Percentiles rank a stretch among this genome's conserved stretches.
phyloP scores from a whole-genome alignment of 2,113 vertebrate genomes.

The Tyto alba region DNA sequence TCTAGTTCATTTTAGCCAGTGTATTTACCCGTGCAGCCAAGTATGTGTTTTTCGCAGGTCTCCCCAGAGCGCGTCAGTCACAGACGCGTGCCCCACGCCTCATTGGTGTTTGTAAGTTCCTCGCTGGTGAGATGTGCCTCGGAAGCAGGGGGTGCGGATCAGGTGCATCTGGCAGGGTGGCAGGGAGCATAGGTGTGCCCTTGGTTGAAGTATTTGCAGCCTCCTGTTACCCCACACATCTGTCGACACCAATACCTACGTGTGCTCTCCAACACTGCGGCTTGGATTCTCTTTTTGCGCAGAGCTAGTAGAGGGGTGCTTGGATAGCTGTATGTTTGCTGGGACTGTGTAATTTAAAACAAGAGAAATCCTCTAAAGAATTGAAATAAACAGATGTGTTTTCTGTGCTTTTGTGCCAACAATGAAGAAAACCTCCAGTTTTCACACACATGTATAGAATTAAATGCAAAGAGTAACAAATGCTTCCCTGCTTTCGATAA shows the following conservation, averaged over 20 bases:
- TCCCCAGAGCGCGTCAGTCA: background rate
- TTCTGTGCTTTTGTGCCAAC: background rate
- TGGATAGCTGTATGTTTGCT: background rate
- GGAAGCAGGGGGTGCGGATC: background rate
- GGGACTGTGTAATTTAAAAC: background rate
- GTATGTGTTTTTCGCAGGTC: accelerated
- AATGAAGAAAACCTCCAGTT: background rate
- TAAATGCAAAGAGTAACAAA: background rate
- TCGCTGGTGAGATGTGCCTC: background rate
- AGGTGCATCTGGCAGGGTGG: background rate
- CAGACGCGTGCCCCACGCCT: background rate
- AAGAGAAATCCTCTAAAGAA: background rate
- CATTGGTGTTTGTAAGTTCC: background rate
- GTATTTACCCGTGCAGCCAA: background rate
- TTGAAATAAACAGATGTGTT: background rate
- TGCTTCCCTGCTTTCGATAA: accelerated
- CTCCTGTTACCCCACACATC: background rate
- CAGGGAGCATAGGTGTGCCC: background rate
- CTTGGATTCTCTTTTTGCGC: background rate
- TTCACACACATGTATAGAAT: accelerated
- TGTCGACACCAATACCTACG: accelerated
- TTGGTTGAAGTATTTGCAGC: background rate
- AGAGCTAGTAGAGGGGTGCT: background rate
- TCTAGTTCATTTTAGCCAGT: background rate
- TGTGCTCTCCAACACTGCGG: accelerated